A percentile compares a stretch with the other conserved stretches of the same genome.
Conservation (phyloP, 2,113 vertebrate genomes). For the Microcebus ravelobensis region DNA sequence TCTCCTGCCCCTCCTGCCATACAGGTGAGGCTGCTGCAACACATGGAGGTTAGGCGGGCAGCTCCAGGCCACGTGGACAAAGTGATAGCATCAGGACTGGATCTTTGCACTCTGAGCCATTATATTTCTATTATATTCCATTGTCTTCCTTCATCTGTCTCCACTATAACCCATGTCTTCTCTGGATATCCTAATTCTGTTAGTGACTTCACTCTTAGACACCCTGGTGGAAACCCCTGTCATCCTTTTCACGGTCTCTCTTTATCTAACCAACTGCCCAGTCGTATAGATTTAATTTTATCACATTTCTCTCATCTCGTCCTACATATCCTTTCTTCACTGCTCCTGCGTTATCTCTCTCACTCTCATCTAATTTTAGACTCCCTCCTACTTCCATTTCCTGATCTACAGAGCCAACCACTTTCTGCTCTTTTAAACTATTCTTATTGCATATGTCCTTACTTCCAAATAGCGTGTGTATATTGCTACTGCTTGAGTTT, state of each 20-base stretch:
- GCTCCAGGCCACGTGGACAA: neutral
- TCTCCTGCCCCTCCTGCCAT: neutral
- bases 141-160: neutral
- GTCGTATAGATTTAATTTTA: neutral
- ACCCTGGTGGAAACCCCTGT: neutral
- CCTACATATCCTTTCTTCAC: neutral
- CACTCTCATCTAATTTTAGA: slow-evolving; percentile 3
- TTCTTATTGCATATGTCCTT: neutral
- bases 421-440: neutral
- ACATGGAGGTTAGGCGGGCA: neutral
- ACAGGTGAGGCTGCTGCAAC: neutral
- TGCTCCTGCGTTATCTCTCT: neutral
- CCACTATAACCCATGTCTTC: neutral
- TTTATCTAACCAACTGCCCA: neutral
- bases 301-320: neutral
- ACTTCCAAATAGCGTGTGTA: neutral
- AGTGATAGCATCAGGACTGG: neutral
- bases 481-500: neutral
- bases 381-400: neutral
- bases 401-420: neutral
- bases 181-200: neutral
- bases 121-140: neutral
- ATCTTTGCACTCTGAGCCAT: neutral
- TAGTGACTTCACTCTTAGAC: neutral
- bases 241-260: neutral